These are phyloP conservation scores for Serinus canaria DNA, from an alignment of 2,113 vertebrate genomes.

Conservation along the genomic window DNA sequence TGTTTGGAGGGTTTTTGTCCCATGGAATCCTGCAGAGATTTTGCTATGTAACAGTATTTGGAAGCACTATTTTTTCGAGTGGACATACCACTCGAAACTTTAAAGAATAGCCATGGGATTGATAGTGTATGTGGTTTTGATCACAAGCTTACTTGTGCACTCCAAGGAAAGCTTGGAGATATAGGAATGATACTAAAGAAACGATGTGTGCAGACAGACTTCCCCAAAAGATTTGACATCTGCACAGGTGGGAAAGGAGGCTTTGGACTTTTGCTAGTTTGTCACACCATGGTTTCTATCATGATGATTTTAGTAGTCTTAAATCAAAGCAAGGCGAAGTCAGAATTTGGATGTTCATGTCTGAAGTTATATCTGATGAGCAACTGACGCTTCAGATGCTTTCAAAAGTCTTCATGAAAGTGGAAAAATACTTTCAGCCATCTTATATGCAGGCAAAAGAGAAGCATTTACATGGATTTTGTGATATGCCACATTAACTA, in stretches of 20 bases:
- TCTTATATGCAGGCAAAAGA: neutral
- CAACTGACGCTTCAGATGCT: neutral
- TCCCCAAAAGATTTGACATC: neutral
- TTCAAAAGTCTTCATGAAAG: neutral
- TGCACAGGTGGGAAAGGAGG: neutral
- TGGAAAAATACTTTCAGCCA: neutral
- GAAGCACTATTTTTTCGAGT: neutral
- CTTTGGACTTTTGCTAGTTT: neutral
- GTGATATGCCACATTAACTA: neutral
- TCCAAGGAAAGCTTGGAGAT: neutral
- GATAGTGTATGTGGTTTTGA: neutral
- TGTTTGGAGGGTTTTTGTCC: neutral
- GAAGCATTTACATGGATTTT: neutral
- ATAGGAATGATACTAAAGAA: neutral
- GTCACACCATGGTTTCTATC: neutral
- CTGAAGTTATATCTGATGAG: neutral
- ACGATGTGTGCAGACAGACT: neutral
- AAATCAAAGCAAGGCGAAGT: neutral
- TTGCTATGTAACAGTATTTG: neutral
- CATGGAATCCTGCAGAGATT: neutral
- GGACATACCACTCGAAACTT: neutral
- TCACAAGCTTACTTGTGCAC: neutral
- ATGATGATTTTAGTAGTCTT: neutral
- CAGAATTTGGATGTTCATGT: neutral
- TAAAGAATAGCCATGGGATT: neutral